Conservation (phyloP, 2,888 invertebrate genomes). For the Teleogryllus oceanicus region DNA sequence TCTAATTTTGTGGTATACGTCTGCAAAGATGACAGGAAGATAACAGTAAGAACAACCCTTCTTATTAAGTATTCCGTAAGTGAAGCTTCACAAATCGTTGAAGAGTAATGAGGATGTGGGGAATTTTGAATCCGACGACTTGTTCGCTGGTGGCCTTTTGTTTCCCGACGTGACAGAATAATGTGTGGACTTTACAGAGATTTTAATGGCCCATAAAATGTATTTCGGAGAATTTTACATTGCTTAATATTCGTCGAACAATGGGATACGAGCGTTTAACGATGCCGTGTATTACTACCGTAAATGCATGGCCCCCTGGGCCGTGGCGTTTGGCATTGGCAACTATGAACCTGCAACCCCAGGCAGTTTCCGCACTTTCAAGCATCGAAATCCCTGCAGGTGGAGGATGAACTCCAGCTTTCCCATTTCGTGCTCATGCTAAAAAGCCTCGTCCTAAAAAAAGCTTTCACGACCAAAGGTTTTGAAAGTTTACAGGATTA, state of each 20-base stretch:
- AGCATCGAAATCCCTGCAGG: no score
- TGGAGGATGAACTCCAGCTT: no score
- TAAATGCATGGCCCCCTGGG: background rate
- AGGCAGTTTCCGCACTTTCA: no score
- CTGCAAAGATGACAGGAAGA: no score
- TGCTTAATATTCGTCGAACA: slow-evolving; percentile 3
- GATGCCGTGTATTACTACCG: background rate
- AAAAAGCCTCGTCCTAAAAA: background rate
- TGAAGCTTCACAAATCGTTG: no score
- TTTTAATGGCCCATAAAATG: slow-evolving; percentile 3
- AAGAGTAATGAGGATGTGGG: background rate
- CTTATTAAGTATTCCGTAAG: no score
- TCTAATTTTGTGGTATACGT: no score
- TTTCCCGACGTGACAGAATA: background rate
- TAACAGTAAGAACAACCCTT: no score
- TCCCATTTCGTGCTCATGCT: background rate
- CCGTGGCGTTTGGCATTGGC: background rate
- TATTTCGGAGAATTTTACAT: background rate
- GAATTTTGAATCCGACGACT: background rate
- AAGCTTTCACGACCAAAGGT: background rate
- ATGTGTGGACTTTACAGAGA: background rate
- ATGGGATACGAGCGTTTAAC: background rate
- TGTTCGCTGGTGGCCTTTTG: background rate
- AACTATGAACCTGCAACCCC: background rate
- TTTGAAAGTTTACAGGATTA: background rate